These are phyloP conservation scores for Hylia prasina DNA, from an alignment of 2,113 vertebrate genomes.

Conservation along the genomic window DNA sequence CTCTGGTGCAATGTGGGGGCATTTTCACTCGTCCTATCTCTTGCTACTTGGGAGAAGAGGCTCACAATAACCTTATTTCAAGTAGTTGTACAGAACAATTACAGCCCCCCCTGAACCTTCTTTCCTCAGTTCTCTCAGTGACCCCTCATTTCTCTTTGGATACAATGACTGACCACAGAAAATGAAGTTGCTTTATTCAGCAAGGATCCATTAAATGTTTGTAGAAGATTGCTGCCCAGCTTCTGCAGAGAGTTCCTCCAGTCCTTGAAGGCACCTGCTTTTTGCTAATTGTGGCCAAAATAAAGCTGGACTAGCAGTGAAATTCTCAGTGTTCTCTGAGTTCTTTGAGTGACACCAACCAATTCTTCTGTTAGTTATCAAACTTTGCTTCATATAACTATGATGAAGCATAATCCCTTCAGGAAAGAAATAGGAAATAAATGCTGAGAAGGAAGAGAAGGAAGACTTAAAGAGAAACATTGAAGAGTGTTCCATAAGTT, in stretches of 20 bases:
- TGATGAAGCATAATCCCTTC: background rate
- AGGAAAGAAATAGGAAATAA: background rate
- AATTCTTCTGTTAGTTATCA: background rate
- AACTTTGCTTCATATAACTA: background rate
- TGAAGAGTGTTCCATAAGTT: background rate
- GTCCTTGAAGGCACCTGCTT: background rate
- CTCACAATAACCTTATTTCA: background rate
- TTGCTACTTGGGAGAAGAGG: background rate
- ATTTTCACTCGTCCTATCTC: background rate
- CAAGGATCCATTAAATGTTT: background rate
- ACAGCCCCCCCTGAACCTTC: background rate
- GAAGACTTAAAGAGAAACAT: background rate
- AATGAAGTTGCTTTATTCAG: background rate
- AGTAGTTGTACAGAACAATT: background rate
- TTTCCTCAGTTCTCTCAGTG: background rate
- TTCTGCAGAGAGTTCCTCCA: background rate
- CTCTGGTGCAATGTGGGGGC: fast-evolving
- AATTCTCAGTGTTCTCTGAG: background rate
- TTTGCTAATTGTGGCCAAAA: background rate
- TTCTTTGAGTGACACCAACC: background rate
- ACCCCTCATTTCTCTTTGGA: background rate
- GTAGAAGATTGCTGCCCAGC: background rate
- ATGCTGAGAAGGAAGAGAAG: background rate
- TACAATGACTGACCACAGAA: background rate
- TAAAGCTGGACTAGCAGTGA: background rate